Conservation (phyloP, 2,888 invertebrate genomes). For the Sinopyrophorus schimmeli region DNA sequence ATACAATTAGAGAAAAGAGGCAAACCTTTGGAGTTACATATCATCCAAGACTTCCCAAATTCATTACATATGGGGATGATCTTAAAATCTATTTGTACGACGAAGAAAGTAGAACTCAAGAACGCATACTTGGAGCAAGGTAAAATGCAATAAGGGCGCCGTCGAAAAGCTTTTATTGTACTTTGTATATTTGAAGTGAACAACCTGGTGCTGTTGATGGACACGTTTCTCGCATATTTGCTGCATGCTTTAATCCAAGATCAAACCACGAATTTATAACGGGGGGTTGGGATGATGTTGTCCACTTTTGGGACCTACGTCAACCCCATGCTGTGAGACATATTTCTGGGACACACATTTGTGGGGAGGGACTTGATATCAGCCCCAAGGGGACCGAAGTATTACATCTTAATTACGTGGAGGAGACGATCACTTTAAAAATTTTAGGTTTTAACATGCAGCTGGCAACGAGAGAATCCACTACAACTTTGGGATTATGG, state of each 20-base stretch:
- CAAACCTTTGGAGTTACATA: slow-evolving; percentile 67
- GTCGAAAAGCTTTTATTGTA: no score
- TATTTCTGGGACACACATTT: slow-evolving; percentile 65
- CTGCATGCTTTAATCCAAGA: slow-evolving; percentile 67
- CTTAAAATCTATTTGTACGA: slow-evolving; percentile 67
- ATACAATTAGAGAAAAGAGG: slow-evolving; percentile 67
- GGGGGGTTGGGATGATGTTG: slow-evolving; percentile 69
- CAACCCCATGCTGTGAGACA: slow-evolving; percentile 63
- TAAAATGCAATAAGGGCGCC: no score
- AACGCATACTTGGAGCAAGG: slow-evolving; percentile 65
- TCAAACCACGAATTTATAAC: slow-evolving; percentile 68
- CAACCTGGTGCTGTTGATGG: slow-evolving; percentile 57
- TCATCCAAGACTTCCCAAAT: slow-evolving; percentile 62
- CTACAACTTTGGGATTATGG: slow-evolving; percentile 70
- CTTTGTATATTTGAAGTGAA: slow-evolving; percentile 17
- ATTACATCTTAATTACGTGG: neutral
- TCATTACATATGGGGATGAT: slow-evolving; percentile 67
- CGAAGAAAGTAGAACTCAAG: slow-evolving; percentile 68
- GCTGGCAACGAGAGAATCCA: slow-evolving; percentile 65
- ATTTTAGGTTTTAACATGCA: slow-evolving; percentile 64
- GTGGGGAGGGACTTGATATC: slow-evolving; percentile 70
- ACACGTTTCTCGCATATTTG: slow-evolving; percentile 66
- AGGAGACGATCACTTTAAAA: no score
- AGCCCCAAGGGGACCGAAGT: slow-evolving; percentile 38
- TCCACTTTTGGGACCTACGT: slow-evolving; percentile 71